Evolutionary conservation across 2,888 invertebrate genomes (phyloP).

Genomic region (Oscheius myriophilus): DNA sequence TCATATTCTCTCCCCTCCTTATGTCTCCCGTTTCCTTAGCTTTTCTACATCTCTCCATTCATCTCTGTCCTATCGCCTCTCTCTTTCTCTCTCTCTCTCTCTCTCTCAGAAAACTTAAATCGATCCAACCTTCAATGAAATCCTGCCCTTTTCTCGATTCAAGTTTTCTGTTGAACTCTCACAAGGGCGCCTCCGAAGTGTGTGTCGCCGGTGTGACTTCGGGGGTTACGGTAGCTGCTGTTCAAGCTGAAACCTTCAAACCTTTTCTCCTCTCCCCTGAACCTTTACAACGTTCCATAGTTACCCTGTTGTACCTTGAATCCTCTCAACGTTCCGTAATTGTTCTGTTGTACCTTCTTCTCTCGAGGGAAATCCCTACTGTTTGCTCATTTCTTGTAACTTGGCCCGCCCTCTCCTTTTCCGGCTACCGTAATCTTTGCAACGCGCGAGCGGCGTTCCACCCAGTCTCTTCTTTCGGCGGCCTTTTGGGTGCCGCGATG

Average conservation of each 20-base stretch:
- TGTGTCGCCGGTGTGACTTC: too few species aligned
- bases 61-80: neutral
- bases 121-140: neutral
- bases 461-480: neutral
- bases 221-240: too few species aligned
- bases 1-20: neutral
- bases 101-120: neutral
- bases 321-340: too few species aligned
- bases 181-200: neutral
- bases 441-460: too few species aligned
- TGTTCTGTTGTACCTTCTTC: too few species aligned
- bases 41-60: neutral
- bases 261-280: too few species aligned
- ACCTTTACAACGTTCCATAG: too few species aligned
- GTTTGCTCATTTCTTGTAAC: neutral
- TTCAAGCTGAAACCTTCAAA: too few species aligned
- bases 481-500: too few species aligned
- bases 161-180: neutral
- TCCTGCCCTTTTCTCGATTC: neutral
- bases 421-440: neutral
- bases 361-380: neutral
- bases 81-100: slow-evolving; percentile 3
- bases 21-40: neutral
- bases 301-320: too few species aligned
- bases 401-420: slow-evolving; percentile 6